These are phyloP conservation scores for Anhinga anhinga DNA, from an alignment of 2,113 vertebrate species.

Conservation along the genomic window DNA sequence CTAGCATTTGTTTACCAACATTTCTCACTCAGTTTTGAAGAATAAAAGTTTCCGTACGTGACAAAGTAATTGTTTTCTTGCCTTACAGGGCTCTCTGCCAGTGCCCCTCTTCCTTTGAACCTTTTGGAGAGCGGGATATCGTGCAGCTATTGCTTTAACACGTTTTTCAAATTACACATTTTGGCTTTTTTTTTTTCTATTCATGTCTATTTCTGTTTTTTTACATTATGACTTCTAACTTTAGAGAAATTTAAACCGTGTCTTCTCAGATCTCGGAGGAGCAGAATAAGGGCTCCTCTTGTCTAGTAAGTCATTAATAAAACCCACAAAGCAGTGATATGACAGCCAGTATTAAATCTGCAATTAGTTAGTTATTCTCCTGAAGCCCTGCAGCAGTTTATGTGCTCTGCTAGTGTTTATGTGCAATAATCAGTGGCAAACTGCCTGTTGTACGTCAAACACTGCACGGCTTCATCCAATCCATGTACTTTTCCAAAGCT, in stretches of 20 bases:
- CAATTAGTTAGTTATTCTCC: background rate
- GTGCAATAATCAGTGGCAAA: constrained; percentile 3
- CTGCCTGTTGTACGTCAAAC: background rate
- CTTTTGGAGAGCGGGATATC: background rate
- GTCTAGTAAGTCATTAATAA: background rate
- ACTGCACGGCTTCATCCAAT: background rate
- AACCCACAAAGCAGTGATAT: background rate
- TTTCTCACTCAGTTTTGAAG: background rate
- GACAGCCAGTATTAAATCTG: constrained; percentile 14
- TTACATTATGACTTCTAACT: constrained; percentile 44
- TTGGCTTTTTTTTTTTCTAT: background rate
- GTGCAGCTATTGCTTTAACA: background rate
- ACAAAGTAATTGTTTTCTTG: background rate
- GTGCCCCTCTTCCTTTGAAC: background rate
- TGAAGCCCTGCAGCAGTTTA: background rate
- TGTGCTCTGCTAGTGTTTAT: background rate
- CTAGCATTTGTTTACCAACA: background rate
- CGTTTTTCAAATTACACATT: background rate
- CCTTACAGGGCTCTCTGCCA: background rate
- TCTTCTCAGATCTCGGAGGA: background rate
- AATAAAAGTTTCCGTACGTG: background rate
- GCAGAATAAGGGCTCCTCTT: background rate
- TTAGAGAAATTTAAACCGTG: background rate
- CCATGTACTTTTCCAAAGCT: background rate
- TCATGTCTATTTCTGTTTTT: constrained; percentile 8